Conservation (phyloP, 2,113 vertebrate species). For the Rhinolophus sinicus region DNA sequence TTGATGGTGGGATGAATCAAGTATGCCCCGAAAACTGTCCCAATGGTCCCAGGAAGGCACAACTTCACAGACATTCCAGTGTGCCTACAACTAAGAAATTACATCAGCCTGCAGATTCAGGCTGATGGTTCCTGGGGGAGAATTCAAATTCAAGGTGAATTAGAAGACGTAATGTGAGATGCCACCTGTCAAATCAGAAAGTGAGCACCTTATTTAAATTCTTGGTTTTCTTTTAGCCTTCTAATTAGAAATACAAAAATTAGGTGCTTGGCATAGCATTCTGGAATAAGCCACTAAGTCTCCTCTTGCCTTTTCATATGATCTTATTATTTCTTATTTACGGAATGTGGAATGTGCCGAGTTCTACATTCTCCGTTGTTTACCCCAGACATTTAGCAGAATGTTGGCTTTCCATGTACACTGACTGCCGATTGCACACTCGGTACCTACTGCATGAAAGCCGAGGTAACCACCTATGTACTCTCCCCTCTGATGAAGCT, state of each 20-base stretch:
- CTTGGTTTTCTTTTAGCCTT: not conserved
- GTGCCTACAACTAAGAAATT: not conserved
- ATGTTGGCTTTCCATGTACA: not conserved
- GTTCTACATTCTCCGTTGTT: not conserved
- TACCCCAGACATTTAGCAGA: not conserved
- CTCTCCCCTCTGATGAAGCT: not conserved
- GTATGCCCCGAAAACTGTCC: not conserved
- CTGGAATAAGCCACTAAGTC: not conserved
- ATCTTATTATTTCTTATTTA: not conserved
- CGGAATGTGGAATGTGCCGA: not conserved
- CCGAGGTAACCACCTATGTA: not conserved
- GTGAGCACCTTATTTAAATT: not conserved
- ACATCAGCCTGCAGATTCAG: not conserved
- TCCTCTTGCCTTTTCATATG: not conserved
- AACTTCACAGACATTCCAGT: not conserved
- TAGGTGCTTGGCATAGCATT: not conserved
- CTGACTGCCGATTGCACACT: not conserved
- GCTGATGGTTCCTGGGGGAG: not conserved
- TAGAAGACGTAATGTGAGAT: not conserved
- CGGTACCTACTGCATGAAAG: not conserved
- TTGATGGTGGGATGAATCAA: not conserved
- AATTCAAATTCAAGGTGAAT: not conserved
- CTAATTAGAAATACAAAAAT: not conserved
- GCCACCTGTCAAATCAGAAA: conserved; percentile 15
- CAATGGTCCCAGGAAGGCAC: not conserved